A percentile compares a stretch with the other conserved stretches of the same genome.
These are phyloP conservation scores for Porites australiensis DNA, from an alignment of 64 coral and sea anemone species.

Conservation along the genomic window DNA sequence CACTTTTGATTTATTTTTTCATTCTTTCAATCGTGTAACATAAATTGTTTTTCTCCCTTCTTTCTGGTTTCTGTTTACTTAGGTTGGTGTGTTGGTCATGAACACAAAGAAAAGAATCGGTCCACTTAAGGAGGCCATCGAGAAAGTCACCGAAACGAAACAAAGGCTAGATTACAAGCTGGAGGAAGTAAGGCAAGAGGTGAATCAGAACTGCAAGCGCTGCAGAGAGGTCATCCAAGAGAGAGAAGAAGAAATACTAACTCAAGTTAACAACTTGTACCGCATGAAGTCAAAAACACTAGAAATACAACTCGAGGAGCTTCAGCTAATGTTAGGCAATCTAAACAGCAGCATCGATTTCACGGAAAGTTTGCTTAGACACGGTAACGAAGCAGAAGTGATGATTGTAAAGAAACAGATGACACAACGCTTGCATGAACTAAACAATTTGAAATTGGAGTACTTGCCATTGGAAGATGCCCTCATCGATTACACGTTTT, in stretches of 20 bases:
- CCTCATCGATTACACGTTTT: constrained; percentile 89
- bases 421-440: constrained; percentile 87
- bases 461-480: constrained; percentile 91
- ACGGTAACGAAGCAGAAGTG: constrained; percentile 98
- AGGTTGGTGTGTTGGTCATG: constrained; percentile 94
- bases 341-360: constrained; percentile 94
- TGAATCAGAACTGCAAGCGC: constrained; percentile 48
- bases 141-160: constrained; percentile 74
- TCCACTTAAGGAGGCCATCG: constrained; percentile 83
- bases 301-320: constrained; percentile 77
- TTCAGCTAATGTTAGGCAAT: constrained; percentile 84
- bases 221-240: constrained; percentile 83
- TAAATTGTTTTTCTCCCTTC: not conserved
- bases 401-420: constrained; percentile 95
- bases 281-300: constrained; percentile 90
- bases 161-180: constrained; percentile 78
- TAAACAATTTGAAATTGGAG: constrained; percentile 77
- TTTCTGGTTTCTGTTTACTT: not conserved
- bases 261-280: constrained; percentile 84
- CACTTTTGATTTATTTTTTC: not conserved
- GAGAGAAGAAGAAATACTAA: constrained; percentile 88
- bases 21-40: too few species aligned
- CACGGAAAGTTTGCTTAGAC: constrained; percentile 84
- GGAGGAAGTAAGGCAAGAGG: constrained; percentile 84
- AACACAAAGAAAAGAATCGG: constrained; percentile 89